Base-by-base conservation (phyloP, 2,888 invertebrate genomes). In the Capitulum mitella region DNA sequence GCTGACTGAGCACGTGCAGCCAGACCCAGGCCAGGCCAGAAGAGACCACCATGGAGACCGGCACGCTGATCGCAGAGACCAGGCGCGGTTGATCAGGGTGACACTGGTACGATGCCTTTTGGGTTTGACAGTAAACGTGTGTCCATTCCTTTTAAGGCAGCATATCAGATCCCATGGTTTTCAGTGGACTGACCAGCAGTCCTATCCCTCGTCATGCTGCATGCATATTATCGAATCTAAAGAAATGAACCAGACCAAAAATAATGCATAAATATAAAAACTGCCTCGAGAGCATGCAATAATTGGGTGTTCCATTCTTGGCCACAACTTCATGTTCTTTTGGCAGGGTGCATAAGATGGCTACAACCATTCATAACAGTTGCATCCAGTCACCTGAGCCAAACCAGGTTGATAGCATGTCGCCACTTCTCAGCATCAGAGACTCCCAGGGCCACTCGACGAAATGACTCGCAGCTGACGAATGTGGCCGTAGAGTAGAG, bases 1-100 rank as follows among this genome's bases (percentile, higher is more conserved):
- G 75, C 75, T 43, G 43, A 16, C 75, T 75, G n/a, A 75, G 75
- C 43, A 43, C 43, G 75, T 75, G 43, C 75, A 43, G 43, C 75
- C 75, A 75, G 1, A 43, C n/a, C 26, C 75, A 43, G 14, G 75
- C 75, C 3, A 40, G 43, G 10, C 16, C 75, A 29, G 43, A 43
- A 26, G 75, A 43, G n/a, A 75, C 75, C n/a, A 46, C n/a, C 43
- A 29, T 43, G 1, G 43, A 75, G 16, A 43, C 43, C 1, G 75
- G 75, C 43, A 75, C 75, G n/a, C 75, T 75, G 75, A 2, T 22
- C 26, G 37, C n/a, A 6, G 70, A 22, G 6, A 22, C 5, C 40
- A 37, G 22, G 10, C 14, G 19, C 3, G 64, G 10, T 5, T 16
- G 14, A 19, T 29, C 29, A 16, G 16, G 14, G 61, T 2, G 26